A percentile compares a stretch with the other conserved stretches of the same genome.
Conservation (phyloP, 2,888 invertebrate genomes). For the Alcis repandata region DNA sequence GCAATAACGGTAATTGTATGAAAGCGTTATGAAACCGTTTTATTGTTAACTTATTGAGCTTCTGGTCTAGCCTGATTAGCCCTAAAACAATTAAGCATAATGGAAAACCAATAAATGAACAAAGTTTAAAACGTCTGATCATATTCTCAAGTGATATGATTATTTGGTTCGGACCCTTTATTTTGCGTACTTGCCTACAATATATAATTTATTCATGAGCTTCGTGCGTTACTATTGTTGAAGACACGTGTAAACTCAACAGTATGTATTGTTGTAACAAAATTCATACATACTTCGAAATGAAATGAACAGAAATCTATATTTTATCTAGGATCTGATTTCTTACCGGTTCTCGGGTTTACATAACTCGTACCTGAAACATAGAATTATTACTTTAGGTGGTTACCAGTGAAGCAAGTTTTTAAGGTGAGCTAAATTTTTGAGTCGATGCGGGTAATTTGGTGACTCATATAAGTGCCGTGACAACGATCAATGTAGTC, state of each 20-base stretch:
- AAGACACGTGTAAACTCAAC: conserved; percentile 17
- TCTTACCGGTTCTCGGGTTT: conserved; percentile 60
- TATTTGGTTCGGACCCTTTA: not conserved
- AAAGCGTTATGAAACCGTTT: too few relatives aligned
- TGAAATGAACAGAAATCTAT: conserved; percentile 31
- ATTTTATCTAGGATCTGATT: conserved; percentile 19
- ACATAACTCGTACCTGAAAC: conserved; percentile 70
- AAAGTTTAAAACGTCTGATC: too few relatives aligned
- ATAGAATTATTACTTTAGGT: conserved; percentile 34
- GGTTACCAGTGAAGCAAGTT: conserved; percentile 9
- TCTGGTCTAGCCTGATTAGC: too few relatives aligned
- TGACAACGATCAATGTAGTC: conserved; percentile 42
- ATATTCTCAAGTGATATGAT: too few relatives aligned
- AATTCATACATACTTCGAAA: conserved; percentile 18
- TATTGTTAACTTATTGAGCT: too few relatives aligned
- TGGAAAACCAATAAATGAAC: too few relatives aligned
- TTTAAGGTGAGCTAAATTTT: conserved; percentile 17
- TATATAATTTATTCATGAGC: not conserved
- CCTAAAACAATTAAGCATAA: too few relatives aligned
- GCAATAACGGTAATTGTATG: too few relatives aligned
- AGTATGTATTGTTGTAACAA: conserved; percentile 16
- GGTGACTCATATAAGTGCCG: conserved; percentile 52
- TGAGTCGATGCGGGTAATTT: conserved; percentile 46
- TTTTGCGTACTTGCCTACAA: not conserved
- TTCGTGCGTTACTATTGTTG: conserved; percentile 15